A percentile compares a stretch with the other conserved stretches of the same genome.
Evolutionary conservation across 2,888 invertebrate genomes (phyloP).

Genomic region (Tenthredo mesomela): DNA sequence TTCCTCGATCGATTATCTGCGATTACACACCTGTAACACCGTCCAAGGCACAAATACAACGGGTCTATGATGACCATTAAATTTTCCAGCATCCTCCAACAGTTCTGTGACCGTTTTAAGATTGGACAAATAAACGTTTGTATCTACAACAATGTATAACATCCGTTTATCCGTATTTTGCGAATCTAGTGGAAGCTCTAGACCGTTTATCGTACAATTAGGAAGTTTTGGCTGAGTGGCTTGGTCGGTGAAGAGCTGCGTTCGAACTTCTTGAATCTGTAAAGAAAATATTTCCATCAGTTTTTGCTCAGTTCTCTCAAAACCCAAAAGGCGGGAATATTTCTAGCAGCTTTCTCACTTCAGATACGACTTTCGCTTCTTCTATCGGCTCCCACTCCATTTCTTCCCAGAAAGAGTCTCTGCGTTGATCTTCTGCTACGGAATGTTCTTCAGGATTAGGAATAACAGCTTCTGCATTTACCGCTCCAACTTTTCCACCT

Average conservation of each 20-base stretch:
- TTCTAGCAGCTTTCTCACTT: slow-evolving; percentile 61
- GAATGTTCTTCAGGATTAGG: neutral
- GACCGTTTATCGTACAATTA: slow-evolving; percentile 61
- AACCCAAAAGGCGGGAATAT: neutral
- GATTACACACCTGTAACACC: slow-evolving; percentile 63
- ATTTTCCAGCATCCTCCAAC: slow-evolving; percentile 66
- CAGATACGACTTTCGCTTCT: slow-evolving; percentile 71
- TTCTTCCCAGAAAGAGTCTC: slow-evolving; percentile 67
- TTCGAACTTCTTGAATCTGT: slow-evolving; percentile 70
- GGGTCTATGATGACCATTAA: slow-evolving; percentile 65
- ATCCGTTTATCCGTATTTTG: slow-evolving; percentile 34
- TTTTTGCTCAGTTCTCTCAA: neutral
- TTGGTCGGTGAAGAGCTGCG: slow-evolving; percentile 62
- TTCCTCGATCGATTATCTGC: neutral
- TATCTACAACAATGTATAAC: slow-evolving; percentile 75
- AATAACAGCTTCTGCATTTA: neutral
- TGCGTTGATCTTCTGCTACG: neutral
- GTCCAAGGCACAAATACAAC: slow-evolving; percentile 74
- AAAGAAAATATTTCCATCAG: slow-evolving; percentile 27
- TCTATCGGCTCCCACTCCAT: slow-evolving; percentile 77
- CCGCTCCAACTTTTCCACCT: neutral
- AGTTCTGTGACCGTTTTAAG: slow-evolving; percentile 69
- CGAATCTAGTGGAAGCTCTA: slow-evolving; percentile 59
- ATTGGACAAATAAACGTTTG: slow-evolving; percentile 76
- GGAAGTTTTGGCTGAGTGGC: slow-evolving; percentile 27